These are phyloP conservation scores for Nesometra sesokonis DNA, from an alignment of 35 echinoderm and acorn worm genomes.

Conservation along the genomic window DNA sequence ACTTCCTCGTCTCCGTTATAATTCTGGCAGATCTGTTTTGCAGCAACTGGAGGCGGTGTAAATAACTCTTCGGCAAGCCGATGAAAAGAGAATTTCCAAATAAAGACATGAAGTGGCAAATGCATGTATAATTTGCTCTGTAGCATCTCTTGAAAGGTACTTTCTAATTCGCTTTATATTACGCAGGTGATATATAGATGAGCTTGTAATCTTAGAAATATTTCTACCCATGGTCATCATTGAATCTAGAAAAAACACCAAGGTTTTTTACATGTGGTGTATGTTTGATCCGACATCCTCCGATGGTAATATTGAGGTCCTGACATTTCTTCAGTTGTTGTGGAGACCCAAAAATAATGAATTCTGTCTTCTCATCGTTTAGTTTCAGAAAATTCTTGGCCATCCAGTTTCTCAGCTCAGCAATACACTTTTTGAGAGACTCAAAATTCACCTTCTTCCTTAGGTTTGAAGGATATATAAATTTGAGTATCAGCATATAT, in stretches of 20 bases:
- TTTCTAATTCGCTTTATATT: conserved; percentile 9
- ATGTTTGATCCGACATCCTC: background rate
- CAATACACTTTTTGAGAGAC: background rate
- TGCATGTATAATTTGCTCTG: conserved; percentile 17
- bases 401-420: background rate
- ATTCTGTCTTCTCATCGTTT: background rate
- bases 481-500: background rate
- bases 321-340: background rate
- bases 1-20: conserved; percentile 2
- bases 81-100: conserved; percentile 6
- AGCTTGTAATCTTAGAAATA: background rate
- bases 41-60: conserved; percentile 3
- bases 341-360: background rate
- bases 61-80: background rate
- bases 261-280: too few species aligned
- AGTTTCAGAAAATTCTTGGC: background rate
- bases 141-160: background rate
- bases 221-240: background rate
- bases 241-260: background rate
- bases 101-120: conserved; percentile 2
- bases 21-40: conserved; percentile 6
- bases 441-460: background rate
- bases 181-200: background rate
- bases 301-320: background rate
- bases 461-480: background rate